Percentiles rank a stretch among this genome's conserved stretches.
phyloP scores from a whole-genome alignment of 2,797 vertebrate species.

The Hapalemur alaotrensis region DNA sequence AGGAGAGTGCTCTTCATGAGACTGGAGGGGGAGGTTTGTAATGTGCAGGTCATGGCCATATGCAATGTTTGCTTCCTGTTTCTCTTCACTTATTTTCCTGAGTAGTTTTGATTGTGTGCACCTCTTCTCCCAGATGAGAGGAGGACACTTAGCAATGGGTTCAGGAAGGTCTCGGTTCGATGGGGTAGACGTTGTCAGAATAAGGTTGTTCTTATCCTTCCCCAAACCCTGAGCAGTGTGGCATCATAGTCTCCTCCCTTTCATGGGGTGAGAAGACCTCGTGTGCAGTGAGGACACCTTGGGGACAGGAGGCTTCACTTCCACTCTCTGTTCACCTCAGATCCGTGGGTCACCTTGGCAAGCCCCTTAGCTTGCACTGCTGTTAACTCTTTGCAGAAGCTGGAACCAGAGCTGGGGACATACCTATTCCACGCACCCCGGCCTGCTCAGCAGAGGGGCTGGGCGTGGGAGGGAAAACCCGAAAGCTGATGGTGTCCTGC shows the following conservation, averaged over 20 bases:
- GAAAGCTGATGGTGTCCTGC: fast-evolving
- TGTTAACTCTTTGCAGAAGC: neutral
- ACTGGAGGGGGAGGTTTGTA: neutral
- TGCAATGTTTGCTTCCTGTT: neutral
- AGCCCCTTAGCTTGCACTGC: neutral
- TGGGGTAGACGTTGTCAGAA: neutral
- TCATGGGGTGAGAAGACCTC: neutral
- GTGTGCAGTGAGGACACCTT: neutral
- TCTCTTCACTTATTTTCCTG: neutral
- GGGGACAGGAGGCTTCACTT: neutral
- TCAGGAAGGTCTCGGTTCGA: neutral
- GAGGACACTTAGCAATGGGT: neutral
- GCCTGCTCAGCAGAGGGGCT: neutral
- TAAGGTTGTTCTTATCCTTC: neutral
- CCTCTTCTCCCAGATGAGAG: neutral
- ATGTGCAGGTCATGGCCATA: fast-evolving
- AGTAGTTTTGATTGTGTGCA: neutral
- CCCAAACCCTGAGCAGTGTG: neutral
- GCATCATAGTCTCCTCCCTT: neutral
- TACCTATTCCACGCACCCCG: fast-evolving
- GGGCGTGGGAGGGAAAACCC: too few relatives aligned
- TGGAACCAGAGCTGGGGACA: neutral
- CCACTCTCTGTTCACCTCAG: neutral
- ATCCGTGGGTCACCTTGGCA: neutral
- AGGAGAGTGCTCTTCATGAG: neutral